Percentiles rank a stretch among this genome's conserved stretches.
Evolutionary conservation across 2,113 vertebrate genomes (phyloP).

Genomic region (Hucho hucho): DNA sequence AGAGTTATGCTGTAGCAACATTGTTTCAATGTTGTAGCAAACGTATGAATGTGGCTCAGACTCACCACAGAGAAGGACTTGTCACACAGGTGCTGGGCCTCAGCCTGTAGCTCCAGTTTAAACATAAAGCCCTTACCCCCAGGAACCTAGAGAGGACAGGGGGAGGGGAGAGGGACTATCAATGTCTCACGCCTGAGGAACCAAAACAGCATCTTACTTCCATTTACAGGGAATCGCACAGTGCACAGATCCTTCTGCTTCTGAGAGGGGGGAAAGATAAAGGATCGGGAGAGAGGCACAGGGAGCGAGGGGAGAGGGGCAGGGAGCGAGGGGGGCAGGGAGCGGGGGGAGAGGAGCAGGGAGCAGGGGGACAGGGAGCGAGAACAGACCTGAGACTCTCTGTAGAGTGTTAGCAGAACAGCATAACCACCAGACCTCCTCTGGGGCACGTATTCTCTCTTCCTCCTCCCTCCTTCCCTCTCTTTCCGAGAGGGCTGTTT

Average conservation of each 20-base stretch:
- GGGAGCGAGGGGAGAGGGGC: not conserved
- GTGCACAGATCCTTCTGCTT: too few species aligned
- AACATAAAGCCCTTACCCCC: constrained; percentile 77
- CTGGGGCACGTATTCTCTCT: constrained; percentile 74
- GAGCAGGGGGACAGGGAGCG: too few species aligned
- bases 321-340: not conserved
- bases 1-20: too few species aligned
- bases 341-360: not conserved
- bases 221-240: too few species aligned
- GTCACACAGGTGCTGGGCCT: constrained; percentile 77
- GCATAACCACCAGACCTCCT: constrained; percentile 79
- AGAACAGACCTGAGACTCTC: constrained; percentile 67
- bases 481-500: constrained; percentile 50
- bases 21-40: too few species aligned
- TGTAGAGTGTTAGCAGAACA: constrained; percentile 77
- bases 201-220: not conserved
- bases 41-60: not conserved
- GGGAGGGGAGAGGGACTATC: not conserved
- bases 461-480: constrained; percentile 45
- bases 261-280: not conserved
- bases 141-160: constrained; percentile 61
- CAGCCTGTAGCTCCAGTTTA: constrained; percentile 79
- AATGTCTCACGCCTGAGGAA: not conserved
- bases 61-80: constrained; percentile 77
- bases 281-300: not conserved